phyloP scores from a whole-genome alignment of 2,888 invertebrate genomes.

The Ditula angustiorana region DNA sequence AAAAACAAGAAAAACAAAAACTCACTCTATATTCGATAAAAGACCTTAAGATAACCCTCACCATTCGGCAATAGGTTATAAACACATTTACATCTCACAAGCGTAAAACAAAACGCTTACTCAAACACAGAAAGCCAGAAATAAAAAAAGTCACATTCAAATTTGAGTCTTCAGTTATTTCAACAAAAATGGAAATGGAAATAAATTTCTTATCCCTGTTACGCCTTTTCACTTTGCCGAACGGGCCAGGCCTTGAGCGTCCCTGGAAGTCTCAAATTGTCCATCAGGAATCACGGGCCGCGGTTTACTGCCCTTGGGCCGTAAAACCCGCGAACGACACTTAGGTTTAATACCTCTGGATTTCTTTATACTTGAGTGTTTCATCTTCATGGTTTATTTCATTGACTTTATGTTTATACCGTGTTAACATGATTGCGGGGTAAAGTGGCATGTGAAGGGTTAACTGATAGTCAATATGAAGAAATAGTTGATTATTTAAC shows the following conservation, averaged over 20 bases:
- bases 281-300: slow-evolving; percentile 79
- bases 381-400: slow-evolving; percentile 33
- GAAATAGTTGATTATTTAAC: too few species aligned
- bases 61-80: slow-evolving; percentile 27
- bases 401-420: slow-evolving; percentile 44
- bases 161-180: not conserved
- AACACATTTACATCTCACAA: slow-evolving; percentile 36
- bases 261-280: slow-evolving; percentile 78
- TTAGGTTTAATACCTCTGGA: slow-evolving; percentile 71
- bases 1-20: not conserved
- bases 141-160: not conserved
- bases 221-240: not conserved
- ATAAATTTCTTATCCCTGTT: not conserved
- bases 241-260: slow-evolving; percentile 43
- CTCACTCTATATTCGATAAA: not conserved
- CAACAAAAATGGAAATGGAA: not conserved
- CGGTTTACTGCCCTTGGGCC: slow-evolving; percentile 75
- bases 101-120: slow-evolving; percentile 9
- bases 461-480: too few species aligned
- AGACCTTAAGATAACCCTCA: slow-evolving; percentile 25
- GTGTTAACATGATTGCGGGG: slow-evolving; percentile 25
- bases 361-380: slow-evolving; percentile 63
- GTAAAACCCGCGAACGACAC: slow-evolving; percentile 79
- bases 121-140: not conserved
- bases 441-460: too few species aligned